Conservation (phyloP, 2,888 invertebrate genomes). For the Drosophila mimetica region DNA sequence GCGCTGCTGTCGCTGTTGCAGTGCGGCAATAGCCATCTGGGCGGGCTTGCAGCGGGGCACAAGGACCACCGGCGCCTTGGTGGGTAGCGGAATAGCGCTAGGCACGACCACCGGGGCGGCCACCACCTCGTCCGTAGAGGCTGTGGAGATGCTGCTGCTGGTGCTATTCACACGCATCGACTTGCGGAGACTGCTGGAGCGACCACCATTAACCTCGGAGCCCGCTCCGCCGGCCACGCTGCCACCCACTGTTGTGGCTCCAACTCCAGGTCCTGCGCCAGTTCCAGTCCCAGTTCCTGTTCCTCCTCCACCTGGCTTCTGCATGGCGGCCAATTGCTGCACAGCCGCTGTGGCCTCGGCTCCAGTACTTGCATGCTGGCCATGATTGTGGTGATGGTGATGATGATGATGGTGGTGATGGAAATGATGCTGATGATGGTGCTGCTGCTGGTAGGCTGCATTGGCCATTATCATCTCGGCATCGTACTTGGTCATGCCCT, state of each 20-base stretch:
- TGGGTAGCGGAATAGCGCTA: slow-evolving; percentile 24
- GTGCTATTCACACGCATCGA: slow-evolving; percentile 84
- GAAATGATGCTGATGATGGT: slow-evolving; percentile 60
- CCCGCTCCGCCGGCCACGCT: slow-evolving; percentile 30
- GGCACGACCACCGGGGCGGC: slow-evolving; percentile 9
- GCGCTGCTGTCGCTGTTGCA: slow-evolving; percentile 60
- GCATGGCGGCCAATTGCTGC: slow-evolving; percentile 42
- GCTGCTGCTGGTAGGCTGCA: slow-evolving; percentile 78
- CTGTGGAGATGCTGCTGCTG: slow-evolving; percentile 83
- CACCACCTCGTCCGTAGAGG: slow-evolving; percentile 79
- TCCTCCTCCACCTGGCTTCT: slow-evolving; percentile 42
- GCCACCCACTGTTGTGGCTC: slow-evolving; percentile 8
- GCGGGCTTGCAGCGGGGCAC: slow-evolving; percentile 57
- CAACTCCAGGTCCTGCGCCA: background rate
- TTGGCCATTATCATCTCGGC: slow-evolving; percentile 92
- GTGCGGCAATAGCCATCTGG: slow-evolving; percentile 34
- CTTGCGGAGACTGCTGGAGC: slow-evolving; percentile 73
- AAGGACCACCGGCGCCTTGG: slow-evolving; percentile 63
- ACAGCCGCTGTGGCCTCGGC: slow-evolving; percentile 56
- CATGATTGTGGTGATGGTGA: slow-evolving; percentile 38
- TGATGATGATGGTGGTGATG: slow-evolving; percentile 56
- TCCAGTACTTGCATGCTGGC: slow-evolving; percentile 59
- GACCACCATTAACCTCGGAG: slow-evolving; percentile 33
- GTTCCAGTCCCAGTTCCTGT: background rate
- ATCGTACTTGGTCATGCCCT: slow-evolving; percentile 94